Conservation (phyloP, 2,888 invertebrate genomes). For the Cantharis lateralis region DNA sequence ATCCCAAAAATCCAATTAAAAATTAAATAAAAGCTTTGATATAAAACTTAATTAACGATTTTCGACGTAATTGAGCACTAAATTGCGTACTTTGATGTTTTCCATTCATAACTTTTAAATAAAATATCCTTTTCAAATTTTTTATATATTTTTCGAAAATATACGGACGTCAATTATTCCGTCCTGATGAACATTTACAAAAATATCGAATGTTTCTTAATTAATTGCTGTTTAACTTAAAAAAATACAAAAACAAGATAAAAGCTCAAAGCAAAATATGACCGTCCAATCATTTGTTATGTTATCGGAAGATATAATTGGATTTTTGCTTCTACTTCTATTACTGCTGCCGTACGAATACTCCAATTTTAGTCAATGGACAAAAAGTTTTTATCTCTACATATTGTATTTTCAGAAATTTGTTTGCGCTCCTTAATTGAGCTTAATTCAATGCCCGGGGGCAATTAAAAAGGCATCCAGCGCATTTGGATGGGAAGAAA, state of each 20-base stretch:
- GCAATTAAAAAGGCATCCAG: not conserved
- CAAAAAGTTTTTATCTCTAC: not conserved
- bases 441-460: not conserved
- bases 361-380: slow-evolving; percentile 7
- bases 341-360: slow-evolving; percentile 17
- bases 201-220: slow-evolving; percentile 19
- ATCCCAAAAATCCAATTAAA: not conserved
- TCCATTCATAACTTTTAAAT: slow-evolving; percentile 22
- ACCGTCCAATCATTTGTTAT: slow-evolving; percentile 37
- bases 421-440: not conserved
- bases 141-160: not conserved
- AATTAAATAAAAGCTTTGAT: not conserved
- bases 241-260: slow-evolving; percentile 25
- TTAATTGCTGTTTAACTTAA: slow-evolving; percentile 23
- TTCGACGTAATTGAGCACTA: not conserved
- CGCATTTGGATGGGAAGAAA: not conserved
- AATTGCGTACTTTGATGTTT: slow-evolving; percentile 3
- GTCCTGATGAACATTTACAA: slow-evolving; percentile 4
- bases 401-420: not conserved
- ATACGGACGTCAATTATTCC: slow-evolving; percentile 28
- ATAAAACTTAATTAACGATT: not conserved
- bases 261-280: slow-evolving; percentile 35
- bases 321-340: slow-evolving; percentile 33
- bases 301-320: slow-evolving; percentile 38
- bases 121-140: not conserved